Conservation (phyloP, 2,113 vertebrate species). For the Scophthalmus maximus region DNA sequence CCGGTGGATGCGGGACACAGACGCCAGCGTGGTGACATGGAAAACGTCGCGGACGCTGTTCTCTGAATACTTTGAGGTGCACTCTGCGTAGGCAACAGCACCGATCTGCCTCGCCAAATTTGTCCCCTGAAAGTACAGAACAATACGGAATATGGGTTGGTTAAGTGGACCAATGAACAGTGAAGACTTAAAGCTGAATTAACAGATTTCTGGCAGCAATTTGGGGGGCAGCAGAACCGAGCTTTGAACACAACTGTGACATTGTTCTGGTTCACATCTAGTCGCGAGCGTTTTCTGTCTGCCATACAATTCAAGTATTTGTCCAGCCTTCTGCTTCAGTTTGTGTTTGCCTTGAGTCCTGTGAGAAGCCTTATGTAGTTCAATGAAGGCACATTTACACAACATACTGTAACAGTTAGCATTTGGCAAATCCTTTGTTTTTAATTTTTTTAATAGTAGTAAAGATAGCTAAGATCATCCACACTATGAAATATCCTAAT, state of each 20-base stretch:
- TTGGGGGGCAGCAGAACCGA: too few relatives aligned
- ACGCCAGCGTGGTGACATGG: conserved; percentile 91
- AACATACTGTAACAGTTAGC: too few relatives aligned
- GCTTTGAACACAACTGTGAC: too few relatives aligned
- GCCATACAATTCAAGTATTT: conserved; percentile 7
- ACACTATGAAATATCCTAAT: conserved; percentile 60
- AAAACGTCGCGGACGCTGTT: conserved; percentile 96
- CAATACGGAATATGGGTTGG: background rate
- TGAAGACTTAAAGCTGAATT: too few relatives aligned
- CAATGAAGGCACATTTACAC: too few relatives aligned
- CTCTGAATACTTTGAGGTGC: conserved; percentile 93
- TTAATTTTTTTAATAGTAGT: too few relatives aligned
- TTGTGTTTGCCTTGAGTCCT: conserved; percentile 35
- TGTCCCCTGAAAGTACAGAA: conserved; percentile 83
- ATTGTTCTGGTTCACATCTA: too few relatives aligned
- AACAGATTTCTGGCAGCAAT: too few relatives aligned
- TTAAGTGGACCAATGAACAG: background rate
- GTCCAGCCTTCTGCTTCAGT: background rate
- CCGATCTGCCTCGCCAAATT: conserved; percentile 91
- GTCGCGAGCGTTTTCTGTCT: too few relatives aligned
- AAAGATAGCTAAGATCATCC: too few relatives aligned
- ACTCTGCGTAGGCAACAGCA: conserved; percentile 92
- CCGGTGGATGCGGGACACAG: conserved; percentile 83
- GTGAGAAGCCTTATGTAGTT: too few relatives aligned
- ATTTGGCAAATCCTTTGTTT: too few relatives aligned